Percentiles rank a stretch among this genome's conserved stretches.
These are phyloP conservation scores for Saturnia pavonia DNA, from an alignment of 2,888 invertebrate genomes.

Conservation along the genomic window DNA sequence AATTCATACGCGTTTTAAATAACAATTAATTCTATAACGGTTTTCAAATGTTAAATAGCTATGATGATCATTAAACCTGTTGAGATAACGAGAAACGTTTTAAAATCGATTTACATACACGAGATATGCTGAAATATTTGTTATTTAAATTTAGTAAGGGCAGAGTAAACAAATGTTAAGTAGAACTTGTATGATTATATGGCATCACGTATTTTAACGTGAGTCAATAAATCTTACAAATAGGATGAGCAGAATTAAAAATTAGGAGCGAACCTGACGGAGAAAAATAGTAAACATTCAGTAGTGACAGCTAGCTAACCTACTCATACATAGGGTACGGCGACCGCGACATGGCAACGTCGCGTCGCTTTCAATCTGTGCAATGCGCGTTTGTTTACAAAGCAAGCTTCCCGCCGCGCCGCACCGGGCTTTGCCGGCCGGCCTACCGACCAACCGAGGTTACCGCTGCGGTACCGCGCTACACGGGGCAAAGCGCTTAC, in stretches of 20 bases:
- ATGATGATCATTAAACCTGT: not conserved
- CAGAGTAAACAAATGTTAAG: not conserved
- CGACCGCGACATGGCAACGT: conserved; percentile 58
- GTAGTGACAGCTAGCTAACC: conserved; percentile 45
- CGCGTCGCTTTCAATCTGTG: conserved; percentile 46
- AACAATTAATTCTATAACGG: not conserved
- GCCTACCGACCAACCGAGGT: conserved; percentile 41
- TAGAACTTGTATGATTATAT: not conserved
- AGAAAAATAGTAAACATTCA: conserved; percentile 46
- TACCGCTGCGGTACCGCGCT: conserved; percentile 43
- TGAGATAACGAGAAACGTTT: conserved; percentile 18
- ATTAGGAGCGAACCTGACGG: conserved; percentile 13
- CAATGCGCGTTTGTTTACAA: conserved; percentile 68
- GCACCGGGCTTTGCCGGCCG: conserved; percentile 25
- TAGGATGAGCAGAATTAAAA: not conserved
- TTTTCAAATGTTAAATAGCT: not conserved
- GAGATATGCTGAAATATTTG: not conserved
- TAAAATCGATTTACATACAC: not conserved
- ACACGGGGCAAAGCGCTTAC: no score
- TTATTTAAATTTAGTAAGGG: not conserved
- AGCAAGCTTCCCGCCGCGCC: conserved; percentile 26
- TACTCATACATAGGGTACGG: conserved; percentile 34
- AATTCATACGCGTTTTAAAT: not conserved
- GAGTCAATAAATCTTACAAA: conserved; percentile 11
- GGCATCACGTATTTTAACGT: not conserved